Conservation (phyloP, 2,888 invertebrate genomes). For the Abrostola tripartita region DNA sequence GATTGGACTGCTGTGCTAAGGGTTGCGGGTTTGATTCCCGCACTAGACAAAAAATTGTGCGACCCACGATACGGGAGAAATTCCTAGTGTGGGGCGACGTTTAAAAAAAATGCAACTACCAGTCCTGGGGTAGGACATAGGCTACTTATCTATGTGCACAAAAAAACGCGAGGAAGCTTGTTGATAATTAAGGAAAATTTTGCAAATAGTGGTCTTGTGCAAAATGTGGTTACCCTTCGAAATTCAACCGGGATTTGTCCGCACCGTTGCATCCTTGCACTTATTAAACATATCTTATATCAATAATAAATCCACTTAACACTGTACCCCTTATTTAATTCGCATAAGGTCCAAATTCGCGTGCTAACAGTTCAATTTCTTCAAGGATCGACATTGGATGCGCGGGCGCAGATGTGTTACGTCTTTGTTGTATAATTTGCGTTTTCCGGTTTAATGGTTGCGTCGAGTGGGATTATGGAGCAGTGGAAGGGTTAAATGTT, state of each 20-base stretch:
- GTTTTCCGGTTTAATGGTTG: constrained; percentile 85
- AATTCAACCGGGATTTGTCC: constrained; percentile 76
- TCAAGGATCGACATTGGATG: constrained; percentile 59
- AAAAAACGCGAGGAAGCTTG: too few species aligned
- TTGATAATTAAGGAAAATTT: not conserved
- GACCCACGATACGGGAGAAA: too few species aligned
- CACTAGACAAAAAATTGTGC: too few species aligned
- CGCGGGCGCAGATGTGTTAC: constrained; percentile 84
- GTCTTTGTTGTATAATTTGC: constrained; percentile 87
- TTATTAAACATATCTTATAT: constrained; percentile 86
- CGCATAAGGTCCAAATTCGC: constrained; percentile 55
- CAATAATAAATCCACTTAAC: constrained; percentile 79
- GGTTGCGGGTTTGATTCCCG: too few species aligned
- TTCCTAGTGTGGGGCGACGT: too few species aligned
- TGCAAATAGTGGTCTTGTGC: constrained; percentile 3
- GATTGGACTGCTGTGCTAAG: too few species aligned
- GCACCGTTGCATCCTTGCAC: constrained; percentile 81
- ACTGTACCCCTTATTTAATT: constrained; percentile 56
- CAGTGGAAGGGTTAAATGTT: constrained; percentile 71
- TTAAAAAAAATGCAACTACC: too few species aligned
- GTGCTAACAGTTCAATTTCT: constrained; percentile 27
- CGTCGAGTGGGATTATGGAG: constrained; percentile 79
- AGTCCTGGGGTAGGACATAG: too few species aligned
- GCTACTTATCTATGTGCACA: too few species aligned
- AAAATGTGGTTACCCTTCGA: constrained; percentile 67